Conservation (phyloP, 2,113 vertebrate species). For the Anolis carolinensis region DNA sequence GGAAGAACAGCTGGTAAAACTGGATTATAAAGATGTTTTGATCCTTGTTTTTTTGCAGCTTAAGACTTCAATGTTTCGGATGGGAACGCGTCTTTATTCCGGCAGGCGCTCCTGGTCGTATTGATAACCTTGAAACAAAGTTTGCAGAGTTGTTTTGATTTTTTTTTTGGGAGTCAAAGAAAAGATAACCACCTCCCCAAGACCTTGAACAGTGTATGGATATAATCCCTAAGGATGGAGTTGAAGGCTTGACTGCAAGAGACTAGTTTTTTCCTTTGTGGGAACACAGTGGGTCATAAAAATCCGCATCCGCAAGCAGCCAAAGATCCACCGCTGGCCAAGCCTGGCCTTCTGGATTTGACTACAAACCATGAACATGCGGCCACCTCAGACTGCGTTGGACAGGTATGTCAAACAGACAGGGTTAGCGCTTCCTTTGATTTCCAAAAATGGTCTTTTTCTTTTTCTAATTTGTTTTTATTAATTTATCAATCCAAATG, state of each 20-base stretch:
- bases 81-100: slow-evolving; percentile 36
- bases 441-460: no score
- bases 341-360: slow-evolving; percentile 9
- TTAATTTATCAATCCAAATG: no score
- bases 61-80: slow-evolving; percentile 48
- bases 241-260: slow-evolving; percentile 49
- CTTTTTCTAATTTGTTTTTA: no score
- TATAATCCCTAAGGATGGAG: slow-evolving; percentile 32
- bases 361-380: slow-evolving; percentile 70
- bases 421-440: no score
- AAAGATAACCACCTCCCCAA: not conserved
- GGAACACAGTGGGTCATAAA: not conserved
- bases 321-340: not conserved
- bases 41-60: slow-evolving; percentile 46
- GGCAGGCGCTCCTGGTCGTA: slow-evolving; percentile 12
- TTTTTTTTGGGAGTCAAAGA: not conserved
- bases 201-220: slow-evolving; percentile 41
- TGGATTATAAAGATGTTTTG: slow-evolving; percentile 58
- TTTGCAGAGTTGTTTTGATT: no score
- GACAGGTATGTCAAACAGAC: slow-evolving; percentile 63
- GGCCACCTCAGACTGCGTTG: slow-evolving; percentile 69
- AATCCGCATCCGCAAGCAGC: not conserved
- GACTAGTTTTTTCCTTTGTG: slow-evolving; percentile 43
- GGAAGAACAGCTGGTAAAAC: slow-evolving; percentile 63
- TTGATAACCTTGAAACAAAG: slow-evolving; percentile 42